A percentile compares a stretch with the other conserved stretches of the same genome.
phyloP scores from a whole-genome alignment of 2,113 vertebrate genomes.

The Petroica traversi region DNA sequence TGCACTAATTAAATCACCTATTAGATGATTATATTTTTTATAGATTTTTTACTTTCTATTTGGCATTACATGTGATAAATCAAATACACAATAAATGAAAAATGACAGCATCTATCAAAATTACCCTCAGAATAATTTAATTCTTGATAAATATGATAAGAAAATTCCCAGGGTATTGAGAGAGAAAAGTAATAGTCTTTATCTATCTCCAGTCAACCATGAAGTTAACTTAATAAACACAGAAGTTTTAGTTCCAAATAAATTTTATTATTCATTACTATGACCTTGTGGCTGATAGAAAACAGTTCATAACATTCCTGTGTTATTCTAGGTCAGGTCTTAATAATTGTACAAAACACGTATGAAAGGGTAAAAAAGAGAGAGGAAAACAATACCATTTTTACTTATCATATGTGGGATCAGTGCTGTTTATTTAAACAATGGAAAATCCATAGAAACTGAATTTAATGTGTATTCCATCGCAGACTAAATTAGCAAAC shows the following conservation, averaged over 20 bases:
- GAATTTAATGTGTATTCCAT: not conserved
- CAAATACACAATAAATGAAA: constrained; percentile 20
- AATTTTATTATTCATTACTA: not conserved
- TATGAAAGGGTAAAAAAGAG: not conserved
- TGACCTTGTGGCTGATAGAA: not conserved
- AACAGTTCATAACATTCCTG: not conserved
- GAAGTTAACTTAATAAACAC: constrained; percentile 9
- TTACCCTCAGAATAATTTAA: not conserved
- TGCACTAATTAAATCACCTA: constrained; percentile 61
- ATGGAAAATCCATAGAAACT: not conserved
- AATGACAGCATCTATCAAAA: constrained; percentile 29
- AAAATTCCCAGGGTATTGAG: not conserved
- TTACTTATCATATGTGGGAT: not conserved
- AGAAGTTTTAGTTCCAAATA: not conserved
- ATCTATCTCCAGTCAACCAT: not conserved
- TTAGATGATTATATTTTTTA: constrained; percentile 24
- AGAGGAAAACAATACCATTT: not conserved
- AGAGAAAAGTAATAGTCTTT: not conserved
- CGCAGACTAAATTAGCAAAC: not conserved
- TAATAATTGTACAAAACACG: not conserved
- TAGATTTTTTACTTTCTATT: constrained; percentile 25
- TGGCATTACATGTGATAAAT: not conserved
- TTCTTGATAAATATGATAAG: not conserved
- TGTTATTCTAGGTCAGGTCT: not conserved
- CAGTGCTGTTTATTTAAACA: not conserved